Percentiles rank a stretch among this genome's conserved stretches.
Evolutionary conservation across 2,113 vertebrate species (phyloP).

Genomic region (Ovis canadensis): DNA sequence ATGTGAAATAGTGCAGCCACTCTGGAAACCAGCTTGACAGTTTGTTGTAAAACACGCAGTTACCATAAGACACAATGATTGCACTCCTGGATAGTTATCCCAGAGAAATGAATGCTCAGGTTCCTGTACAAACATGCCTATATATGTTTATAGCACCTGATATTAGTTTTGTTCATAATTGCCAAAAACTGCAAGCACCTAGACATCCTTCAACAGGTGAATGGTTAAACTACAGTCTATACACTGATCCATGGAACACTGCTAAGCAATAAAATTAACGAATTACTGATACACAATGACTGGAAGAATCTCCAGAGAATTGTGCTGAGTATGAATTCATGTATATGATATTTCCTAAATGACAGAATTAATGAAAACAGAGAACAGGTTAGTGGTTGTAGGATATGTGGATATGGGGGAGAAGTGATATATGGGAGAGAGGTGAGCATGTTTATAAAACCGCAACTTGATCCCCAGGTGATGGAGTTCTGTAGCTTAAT

Average conservation of each 20-base stretch:
- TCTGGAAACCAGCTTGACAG: not conserved
- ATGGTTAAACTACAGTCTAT: not conserved
- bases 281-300: not conserved
- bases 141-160: not conserved
- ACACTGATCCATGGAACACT: too few species aligned
- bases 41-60: not conserved
- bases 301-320: not conserved
- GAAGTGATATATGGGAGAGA: too few species aligned
- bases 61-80: not conserved
- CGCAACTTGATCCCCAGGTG: not conserved
- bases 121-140: not conserved
- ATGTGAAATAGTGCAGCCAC: fast-evolving
- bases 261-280: not conserved
- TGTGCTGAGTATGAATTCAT: not conserved
- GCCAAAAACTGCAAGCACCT: not conserved
- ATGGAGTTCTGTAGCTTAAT: not conserved
- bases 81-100: not conserved
- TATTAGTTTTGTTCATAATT: not conserved
- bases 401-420: not conserved
- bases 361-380: not conserved
- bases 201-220: not conserved
- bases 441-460: not conserved
- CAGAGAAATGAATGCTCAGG: not conserved
- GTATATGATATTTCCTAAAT: not conserved
- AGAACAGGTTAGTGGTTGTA: not conserved